phyloP scores from a whole-genome alignment of 1,140 invertebrate genomes.

The Aleiodes sp. region DNA sequence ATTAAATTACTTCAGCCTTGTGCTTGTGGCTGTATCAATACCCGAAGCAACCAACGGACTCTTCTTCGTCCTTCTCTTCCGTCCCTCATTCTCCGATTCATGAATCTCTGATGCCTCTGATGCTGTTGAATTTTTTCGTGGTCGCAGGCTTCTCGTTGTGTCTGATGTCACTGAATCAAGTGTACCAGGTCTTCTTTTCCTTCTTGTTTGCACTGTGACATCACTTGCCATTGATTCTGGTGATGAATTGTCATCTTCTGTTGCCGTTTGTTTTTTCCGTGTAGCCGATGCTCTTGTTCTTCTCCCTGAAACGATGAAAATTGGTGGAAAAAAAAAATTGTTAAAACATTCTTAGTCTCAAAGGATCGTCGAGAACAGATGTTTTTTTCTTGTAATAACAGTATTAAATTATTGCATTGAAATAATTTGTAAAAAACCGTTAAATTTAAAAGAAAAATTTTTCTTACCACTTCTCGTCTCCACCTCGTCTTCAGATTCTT shows the following conservation, averaged over 20 bases:
- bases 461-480: slow-evolving; percentile 45
- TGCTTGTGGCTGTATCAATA: slow-evolving; percentile 32
- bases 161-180: slow-evolving; percentile 33
- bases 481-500: slow-evolving; percentile 45
- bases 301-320: slow-evolving; percentile 27
- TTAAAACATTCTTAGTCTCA: too few relatives aligned
- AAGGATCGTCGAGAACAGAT: too few relatives aligned
- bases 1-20: slow-evolving; percentile 41
- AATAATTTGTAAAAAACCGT: slow-evolving; percentile 9
- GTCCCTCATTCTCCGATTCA: slow-evolving; percentile 24
- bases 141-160: slow-evolving; percentile 30
- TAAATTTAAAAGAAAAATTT: slow-evolving; percentile 32
- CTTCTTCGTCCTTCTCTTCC: slow-evolving; percentile 37
- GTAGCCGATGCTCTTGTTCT: slow-evolving; percentile 30
- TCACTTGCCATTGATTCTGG: slow-evolving; percentile 42
- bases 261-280: slow-evolving; percentile 38
- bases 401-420: neutral
- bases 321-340: too few relatives aligned
- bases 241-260: slow-evolving; percentile 34
- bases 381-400: too few relatives aligned
- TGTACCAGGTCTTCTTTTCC: slow-evolving; percentile 27
- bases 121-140: slow-evolving; percentile 42
- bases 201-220: neutral
- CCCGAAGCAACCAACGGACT: neutral
- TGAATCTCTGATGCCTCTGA: slow-evolving; percentile 42